Base-by-base conservation (phyloP, 2,888 invertebrate species). In the Octodonta nipae region DNA sequence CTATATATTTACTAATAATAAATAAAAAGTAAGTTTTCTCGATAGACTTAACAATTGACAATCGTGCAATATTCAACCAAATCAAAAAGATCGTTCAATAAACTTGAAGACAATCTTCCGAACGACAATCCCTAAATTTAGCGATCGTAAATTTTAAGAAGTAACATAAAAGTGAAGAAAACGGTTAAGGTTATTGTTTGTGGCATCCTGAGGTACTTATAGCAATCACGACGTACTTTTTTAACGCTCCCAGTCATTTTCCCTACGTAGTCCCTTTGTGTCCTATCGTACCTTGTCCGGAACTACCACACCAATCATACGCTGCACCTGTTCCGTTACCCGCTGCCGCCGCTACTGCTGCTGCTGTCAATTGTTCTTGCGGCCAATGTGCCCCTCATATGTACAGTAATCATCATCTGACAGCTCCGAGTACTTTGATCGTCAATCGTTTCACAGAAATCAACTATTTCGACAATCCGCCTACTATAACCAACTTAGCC, bases 381-480 rank as follows among this genome's bases (percentile, higher is more conserved):
- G 45, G 68, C 71, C 50, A 72, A 70, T 64, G 71, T 66, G 56
- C 70, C 70, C 47, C 55, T 42, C 70, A 43, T 66, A 70, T 55
- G 50, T 56, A 54, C 51, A 47, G 45, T 52, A 54, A 48, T 37
- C 49, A 51, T 37, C n/a, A 30, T 28, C 17, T 26, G 32, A 44
- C 47, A 34, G 51, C 54, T 36, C 56, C 59, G 28, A 60, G 54
- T 43, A 61, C 62, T 17, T 52, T 63, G 37, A 62, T 63, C 47
- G 62, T 63, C 49, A 63, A 63, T 45, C 53, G 63, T 31, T 62
- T 61, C 55, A 62, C 62, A 43, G 63, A 63, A 44, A 62, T 63
- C 57, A 63, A 62, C 56, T 63, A 62, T 47, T 63, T 61, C 50
- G 63, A 63, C 54, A 59, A 60, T 44, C 58, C 50, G 29, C 50